phyloP scores from a whole-genome alignment of 2,797 vertebrate genomes.

The Oreortyx pictus region DNA sequence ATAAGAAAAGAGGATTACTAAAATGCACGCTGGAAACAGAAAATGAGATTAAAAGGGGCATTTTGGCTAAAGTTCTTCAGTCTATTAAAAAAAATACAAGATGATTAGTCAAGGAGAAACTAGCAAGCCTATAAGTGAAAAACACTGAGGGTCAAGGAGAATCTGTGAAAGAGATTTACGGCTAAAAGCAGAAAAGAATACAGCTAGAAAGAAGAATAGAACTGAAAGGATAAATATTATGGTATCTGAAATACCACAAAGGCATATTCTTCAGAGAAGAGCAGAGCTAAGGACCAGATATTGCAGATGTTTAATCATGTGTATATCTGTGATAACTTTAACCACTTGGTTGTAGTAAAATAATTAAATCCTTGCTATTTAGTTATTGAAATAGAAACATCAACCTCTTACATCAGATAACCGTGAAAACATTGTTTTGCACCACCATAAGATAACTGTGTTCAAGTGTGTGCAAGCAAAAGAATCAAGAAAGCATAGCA shows the following conservation, averaged over 20 bases:
- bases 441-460: neutral
- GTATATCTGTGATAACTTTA: neutral
- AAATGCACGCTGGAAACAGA: conserved; percentile 62
- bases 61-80: conserved; percentile 62
- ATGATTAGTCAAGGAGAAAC: conserved; percentile 66
- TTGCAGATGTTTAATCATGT: neutral
- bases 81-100: conserved; percentile 50
- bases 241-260: neutral
- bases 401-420: neutral
- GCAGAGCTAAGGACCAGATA: neutral
- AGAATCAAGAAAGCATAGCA: neutral
- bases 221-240: neutral
- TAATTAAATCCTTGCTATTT: neutral
- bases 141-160: conserved; percentile 37
- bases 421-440: neutral
- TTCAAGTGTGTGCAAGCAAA: neutral
- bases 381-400: neutral
- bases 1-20: conserved; percentile 72
- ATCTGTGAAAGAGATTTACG: neutral
- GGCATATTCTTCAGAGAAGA: neutral
- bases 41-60: conserved; percentile 72
- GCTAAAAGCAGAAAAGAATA: neutral
- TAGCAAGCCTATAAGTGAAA: conserved; percentile 48
- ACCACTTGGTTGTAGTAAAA: neutral
- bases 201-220: neutral